phyloP scores from a whole-genome alignment of 2,797 vertebrate genomes.

The Arrhamphus sclerolepis region DNA sequence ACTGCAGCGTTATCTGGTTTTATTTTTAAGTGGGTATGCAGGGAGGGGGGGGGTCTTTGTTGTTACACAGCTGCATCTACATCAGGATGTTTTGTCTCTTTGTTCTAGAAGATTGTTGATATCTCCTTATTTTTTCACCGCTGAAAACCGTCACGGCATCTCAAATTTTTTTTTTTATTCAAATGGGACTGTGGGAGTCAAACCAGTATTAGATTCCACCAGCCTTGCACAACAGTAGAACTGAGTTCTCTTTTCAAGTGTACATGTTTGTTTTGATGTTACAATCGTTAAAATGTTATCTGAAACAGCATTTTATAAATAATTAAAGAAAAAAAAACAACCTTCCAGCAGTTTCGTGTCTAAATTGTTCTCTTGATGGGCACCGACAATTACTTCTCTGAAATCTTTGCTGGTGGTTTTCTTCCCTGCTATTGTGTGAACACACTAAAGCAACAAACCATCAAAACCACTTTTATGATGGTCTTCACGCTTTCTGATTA shows the following conservation, averaged over 20 bases:
- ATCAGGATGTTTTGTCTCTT: slow-evolving; percentile 7
- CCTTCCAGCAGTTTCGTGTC: too few relatives aligned
- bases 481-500: too few relatives aligned
- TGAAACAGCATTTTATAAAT: too few relatives aligned
- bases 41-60: slow-evolving; percentile 1
- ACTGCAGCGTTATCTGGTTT: slow-evolving; percentile 46
- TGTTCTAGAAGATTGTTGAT: slow-evolving; percentile 1
- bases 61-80: slow-evolving; percentile 10
- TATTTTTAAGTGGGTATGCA: slow-evolving; percentile 23
- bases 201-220: slow-evolving; percentile 38
- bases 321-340: too few relatives aligned
- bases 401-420: too few relatives aligned
- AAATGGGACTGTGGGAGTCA: slow-evolving; percentile 24
- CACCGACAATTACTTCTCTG: too few relatives aligned
- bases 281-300: slow-evolving; percentile 1
- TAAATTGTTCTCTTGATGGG: too few relatives aligned
- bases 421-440: too few relatives aligned
- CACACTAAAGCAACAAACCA: too few relatives aligned
- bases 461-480: too few relatives aligned
- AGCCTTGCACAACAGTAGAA: slow-evolving; percentile 27
- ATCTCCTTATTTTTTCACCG: background rate
- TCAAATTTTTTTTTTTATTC: slow-evolving; percentile 24
- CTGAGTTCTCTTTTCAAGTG: slow-evolving; percentile 26
- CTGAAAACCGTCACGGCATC: slow-evolving; percentile 1
- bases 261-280: slow-evolving; percentile 31